Base-by-base conservation (phyloP, 2,888 invertebrate genomes). In the Syritta pipiens region DNA sequence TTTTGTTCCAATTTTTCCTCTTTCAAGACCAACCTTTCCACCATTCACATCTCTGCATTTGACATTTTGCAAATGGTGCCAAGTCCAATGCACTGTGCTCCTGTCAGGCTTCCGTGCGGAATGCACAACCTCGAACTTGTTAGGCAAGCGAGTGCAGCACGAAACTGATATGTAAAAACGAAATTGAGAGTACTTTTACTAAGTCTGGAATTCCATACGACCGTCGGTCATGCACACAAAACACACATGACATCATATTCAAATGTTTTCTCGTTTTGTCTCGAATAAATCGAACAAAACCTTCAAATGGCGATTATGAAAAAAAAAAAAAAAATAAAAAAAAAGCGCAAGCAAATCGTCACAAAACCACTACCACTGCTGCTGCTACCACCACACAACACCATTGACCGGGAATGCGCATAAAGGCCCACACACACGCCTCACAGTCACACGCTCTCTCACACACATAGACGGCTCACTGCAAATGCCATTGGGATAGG, bases 401-500 rank as follows among this genome's bases (percentile, higher is more conserved):
- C 17, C 28, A 71, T 46, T 71, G 37, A 75, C 46, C 20, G 62
- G 60, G 68, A 68, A 68, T 75, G 75, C 75, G 75, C 75, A 69
- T 42, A 32, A 24, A 32, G 40, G 59, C 59, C 59, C 68, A 59
- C 68, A 69, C 59, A 59, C 57, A 48, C 32, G 22, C 40, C 42
- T 14, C 49, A n/a, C n/a, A 17, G 7, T 37, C 14, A 20, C 37
- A 17, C 20, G 28, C 26, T 30, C 37, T 48, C 55, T 24, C 55
- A 12, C 49, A 17, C 57, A 32, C 62, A 57, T 51, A 48, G 68
- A 62, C 46, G 37, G 48, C 72, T 40, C 77, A 79, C 60, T 67
- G 67, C 67, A 74, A 74, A 68, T 59, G 35, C 57, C 26, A 28
- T 79, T 79, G 74, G 62, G 79, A 74, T 79, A 79, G 79, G 79